These are phyloP conservation scores for Sarcophaga bullata DNA, from an alignment of 1,140 invertebrate species.

Conservation along the genomic window DNA sequence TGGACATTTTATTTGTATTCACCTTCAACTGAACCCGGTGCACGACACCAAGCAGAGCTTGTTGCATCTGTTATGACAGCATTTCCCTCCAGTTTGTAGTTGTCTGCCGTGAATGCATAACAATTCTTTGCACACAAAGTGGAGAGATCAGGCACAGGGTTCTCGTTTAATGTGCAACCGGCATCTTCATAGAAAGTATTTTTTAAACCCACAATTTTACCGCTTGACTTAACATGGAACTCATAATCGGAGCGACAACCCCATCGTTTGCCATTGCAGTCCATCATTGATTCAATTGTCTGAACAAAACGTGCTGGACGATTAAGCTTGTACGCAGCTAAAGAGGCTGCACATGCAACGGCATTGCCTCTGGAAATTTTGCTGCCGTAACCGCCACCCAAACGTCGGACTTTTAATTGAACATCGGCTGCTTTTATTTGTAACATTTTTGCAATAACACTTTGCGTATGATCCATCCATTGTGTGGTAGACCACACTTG, in stretches of 20 bases:
- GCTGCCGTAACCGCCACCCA: conserved; percentile 79
- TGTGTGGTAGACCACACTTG: conserved; percentile 73
- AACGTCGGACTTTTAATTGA: conserved; percentile 71
- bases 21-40: conserved; percentile 75
- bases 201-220: conserved; percentile 76
- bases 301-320: conserved; percentile 74
- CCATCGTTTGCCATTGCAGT: conserved; percentile 72
- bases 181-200: conserved; percentile 73
- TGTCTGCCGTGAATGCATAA: conserved; percentile 67
- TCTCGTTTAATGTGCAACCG: conserved; percentile 73
- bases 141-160: conserved; percentile 61
- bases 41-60: conserved; percentile 72
- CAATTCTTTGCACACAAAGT: conserved; percentile 69
- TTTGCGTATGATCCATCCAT: conserved; percentile 76
- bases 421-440: conserved; percentile 67
- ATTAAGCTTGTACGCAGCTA: conserved; percentile 72
- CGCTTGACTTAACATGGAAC: conserved; percentile 72
- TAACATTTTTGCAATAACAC: conserved; percentile 71
- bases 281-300: conserved; percentile 75
- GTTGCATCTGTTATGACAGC: conserved; percentile 73
- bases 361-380: conserved; percentile 72
- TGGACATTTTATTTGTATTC: neutral
- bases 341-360: conserved; percentile 71
- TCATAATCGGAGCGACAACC: conserved; percentile 68
- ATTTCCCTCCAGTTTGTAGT: conserved; percentile 69